Evolutionary conservation across 2,797 vertebrate genomes (phyloP).

Genomic region (Enteromius trimaculatus): DNA sequence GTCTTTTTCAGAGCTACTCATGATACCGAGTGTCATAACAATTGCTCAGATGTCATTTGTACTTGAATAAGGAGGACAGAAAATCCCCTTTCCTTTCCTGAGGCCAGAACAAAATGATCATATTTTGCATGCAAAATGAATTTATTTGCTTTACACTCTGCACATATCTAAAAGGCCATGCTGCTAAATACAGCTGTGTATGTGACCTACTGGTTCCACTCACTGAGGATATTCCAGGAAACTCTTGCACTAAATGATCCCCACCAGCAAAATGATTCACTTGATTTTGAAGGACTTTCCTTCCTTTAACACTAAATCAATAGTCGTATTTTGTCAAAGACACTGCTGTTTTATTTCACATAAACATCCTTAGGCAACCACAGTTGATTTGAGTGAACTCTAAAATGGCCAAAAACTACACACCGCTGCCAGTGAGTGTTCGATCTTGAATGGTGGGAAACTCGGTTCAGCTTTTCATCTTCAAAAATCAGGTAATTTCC

Average conservation of each 20-base stretch:
- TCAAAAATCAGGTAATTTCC: constrained; percentile 78
- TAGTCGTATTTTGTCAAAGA: background rate
- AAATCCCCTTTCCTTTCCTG: constrained; percentile 29
- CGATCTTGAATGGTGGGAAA: constrained; percentile 62
- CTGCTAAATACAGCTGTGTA: background rate
- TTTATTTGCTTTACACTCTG: background rate
- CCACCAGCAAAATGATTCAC: constrained; percentile 3
- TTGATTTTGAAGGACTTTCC: constrained; percentile 16
- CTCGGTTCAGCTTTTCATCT: constrained; percentile 59
- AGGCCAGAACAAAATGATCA: constrained; percentile 33
- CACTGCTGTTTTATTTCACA: constrained; percentile 4
- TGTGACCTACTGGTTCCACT: constrained; percentile 5
- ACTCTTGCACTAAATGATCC: background rate
- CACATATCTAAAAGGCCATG: background rate
- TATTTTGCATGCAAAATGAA: constrained; percentile 9
- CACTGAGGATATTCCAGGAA: constrained; percentile 24
- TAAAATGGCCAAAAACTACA: constrained; percentile 8
- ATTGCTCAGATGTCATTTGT: constrained; percentile 22
- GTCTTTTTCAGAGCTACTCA: constrained; percentile 6
- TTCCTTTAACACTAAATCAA: constrained; percentile 5
- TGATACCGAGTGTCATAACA: constrained; percentile 30
- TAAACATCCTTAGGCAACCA: background rate
- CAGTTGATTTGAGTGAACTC: background rate
- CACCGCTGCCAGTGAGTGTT: constrained; percentile 29
- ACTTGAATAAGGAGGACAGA: constrained; percentile 28